Evolutionary conservation across 2,797 vertebrate species (phyloP).

Genomic region (Sebastes minor): DNA sequence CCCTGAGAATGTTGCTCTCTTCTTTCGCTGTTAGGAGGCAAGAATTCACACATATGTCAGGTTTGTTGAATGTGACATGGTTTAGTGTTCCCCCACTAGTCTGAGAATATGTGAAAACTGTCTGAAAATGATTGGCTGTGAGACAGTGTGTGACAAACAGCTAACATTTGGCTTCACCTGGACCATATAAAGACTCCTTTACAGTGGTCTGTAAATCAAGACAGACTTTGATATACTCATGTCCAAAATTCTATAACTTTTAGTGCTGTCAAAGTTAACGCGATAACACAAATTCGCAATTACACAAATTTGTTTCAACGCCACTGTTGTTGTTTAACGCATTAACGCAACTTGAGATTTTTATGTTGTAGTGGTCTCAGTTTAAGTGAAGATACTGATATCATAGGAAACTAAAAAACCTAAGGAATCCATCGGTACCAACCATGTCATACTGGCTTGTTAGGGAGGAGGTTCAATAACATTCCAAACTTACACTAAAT

Average conservation of each 20-base stretch:
- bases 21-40: not conserved
- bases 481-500: too few relatives aligned
- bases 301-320: too few relatives aligned
- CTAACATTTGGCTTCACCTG: not conserved
- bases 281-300: too few relatives aligned
- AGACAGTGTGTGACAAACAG: not conserved
- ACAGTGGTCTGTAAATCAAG: not conserved
- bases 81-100: conserved; percentile 4
- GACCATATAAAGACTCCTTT: not conserved
- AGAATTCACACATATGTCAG: not conserved
- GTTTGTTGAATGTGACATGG: conserved; percentile 10
- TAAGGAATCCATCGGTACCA: too few relatives aligned
- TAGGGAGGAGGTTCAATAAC: too few relatives aligned
- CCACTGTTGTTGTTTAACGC: too few relatives aligned
- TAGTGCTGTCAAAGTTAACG: too few relatives aligned
- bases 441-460: too few relatives aligned
- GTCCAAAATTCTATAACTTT: not conserved
- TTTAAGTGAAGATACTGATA: too few relatives aligned
- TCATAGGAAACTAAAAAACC: too few relatives aligned
- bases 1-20: not conserved
- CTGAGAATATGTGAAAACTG: conserved; percentile 33
- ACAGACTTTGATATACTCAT: not conserved
- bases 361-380: too few relatives aligned
- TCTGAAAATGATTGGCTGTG: conserved; percentile 10
- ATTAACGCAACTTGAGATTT: too few relatives aligned